Conservation (phyloP, 2,797 vertebrate species). For the Hypotaenidia philippensis region DNA sequence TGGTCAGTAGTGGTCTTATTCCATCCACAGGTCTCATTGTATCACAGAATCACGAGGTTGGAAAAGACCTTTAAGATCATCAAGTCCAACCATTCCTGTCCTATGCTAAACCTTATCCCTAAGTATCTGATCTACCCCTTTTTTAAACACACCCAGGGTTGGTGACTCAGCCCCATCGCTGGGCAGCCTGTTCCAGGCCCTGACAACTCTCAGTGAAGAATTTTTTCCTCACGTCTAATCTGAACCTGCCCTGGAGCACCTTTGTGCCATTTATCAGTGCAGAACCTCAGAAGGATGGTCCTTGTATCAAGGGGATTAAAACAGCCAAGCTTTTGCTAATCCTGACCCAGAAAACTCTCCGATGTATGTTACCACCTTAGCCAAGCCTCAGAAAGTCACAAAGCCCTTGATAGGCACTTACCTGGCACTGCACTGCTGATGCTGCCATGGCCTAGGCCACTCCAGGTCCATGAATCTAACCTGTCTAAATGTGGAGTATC, state of each 20-base stretch:
- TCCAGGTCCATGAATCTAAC: background rate
- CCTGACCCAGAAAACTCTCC: background rate
- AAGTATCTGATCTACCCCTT: too few species aligned
- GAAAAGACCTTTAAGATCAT: too few species aligned
- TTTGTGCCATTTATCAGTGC: too few species aligned
- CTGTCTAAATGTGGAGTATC: background rate
- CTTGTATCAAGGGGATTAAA: background rate
- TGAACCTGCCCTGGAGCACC: too few species aligned
- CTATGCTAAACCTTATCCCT: too few species aligned
- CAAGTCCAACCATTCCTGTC: too few species aligned
- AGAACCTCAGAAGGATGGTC: background rate
- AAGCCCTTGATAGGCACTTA: fast-evolving
- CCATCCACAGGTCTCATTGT: fast-evolving
- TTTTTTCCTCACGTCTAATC: too few species aligned
- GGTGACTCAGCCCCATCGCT: too few species aligned
- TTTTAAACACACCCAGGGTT: too few species aligned
- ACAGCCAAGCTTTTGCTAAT: background rate
- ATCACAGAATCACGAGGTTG: too few species aligned
- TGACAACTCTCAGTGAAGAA: too few species aligned
- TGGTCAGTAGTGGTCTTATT: background rate
- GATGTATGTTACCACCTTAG: background rate
- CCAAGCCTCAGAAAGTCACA: background rate
- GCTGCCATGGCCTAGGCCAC: background rate
- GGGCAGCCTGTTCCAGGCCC: too few species aligned
- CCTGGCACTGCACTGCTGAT: background rate